Conservation (phyloP, 2,888 invertebrate genomes). For the Harpagoxenus sublaevis region DNA sequence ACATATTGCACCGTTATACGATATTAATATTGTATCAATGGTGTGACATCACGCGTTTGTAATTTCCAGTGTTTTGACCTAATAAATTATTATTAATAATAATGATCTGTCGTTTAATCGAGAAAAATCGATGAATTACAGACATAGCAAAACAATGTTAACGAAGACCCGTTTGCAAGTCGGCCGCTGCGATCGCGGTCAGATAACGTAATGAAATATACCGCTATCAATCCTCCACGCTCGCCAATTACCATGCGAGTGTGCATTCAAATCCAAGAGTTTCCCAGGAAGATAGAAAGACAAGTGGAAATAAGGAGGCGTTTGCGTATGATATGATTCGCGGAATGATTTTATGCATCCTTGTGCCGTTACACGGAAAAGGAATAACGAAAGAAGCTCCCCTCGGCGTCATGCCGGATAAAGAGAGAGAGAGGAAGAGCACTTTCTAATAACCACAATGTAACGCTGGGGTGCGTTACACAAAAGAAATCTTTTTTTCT, state of each 20-base stretch:
- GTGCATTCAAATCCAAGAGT: conserved; percentile 33
- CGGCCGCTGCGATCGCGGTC: conserved; percentile 10
- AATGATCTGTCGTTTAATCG: conserved; percentile 4
- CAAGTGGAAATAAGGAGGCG: conserved; percentile 43
- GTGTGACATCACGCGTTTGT: not conserved
- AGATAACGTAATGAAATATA: conserved; percentile 50
- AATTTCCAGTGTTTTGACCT: not conserved
- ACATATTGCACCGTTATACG: not conserved
- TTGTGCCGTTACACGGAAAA: conserved; percentile 45
- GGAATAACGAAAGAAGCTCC: conserved; percentile 58
- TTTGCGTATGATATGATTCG: conserved; percentile 30
- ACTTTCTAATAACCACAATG: conserved; percentile 86
- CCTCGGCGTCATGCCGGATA: conserved; percentile 55
- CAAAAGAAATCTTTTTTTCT: conserved; percentile 85
- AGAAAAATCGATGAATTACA: conserved; percentile 5
- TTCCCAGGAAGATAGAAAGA: conserved; percentile 43
- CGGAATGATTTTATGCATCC: conserved; percentile 48
- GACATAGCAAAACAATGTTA: not conserved
- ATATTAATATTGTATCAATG: not conserved
- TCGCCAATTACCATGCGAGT: conserved; percentile 32
- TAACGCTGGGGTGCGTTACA: conserved; percentile 84
- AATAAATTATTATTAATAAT: not conserved
- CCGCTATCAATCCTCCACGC: conserved; percentile 46
- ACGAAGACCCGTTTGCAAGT: not conserved
- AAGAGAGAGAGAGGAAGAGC: conserved; percentile 70